Base-by-base conservation (phyloP, 2,797 vertebrate genomes). In the Rhinophrynus dorsalis region DNA sequence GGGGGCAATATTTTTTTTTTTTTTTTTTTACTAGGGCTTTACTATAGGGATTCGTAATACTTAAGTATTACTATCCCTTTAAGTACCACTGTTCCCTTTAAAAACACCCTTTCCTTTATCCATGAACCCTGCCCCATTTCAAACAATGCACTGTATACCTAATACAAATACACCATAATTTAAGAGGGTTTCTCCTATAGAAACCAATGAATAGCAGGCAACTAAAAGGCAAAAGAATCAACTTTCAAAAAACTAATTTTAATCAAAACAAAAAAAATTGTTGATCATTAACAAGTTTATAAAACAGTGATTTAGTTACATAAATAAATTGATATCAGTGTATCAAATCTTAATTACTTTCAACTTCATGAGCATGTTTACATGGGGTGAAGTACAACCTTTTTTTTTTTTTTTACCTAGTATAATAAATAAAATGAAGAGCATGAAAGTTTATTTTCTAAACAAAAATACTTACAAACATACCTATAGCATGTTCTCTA, bases 251-350 rank as follows among this genome's bases (percentile, higher is more conserved):
- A 96, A 96, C 89, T 88, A 94, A 93, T 96, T 97, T 98, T 95
- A 95, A 96, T 98, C 88, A 92, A 95, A 96, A 94, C 90, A 94
- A 95, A 91, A 88, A 59, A 92, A 92, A 92, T 90, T 88, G 94
- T 97, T 93, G 92, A 96, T 96, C 91, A 95, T 91, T 94, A 96
- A 96, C 95, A 97, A 96, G 93, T 96, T 96, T 98, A 98, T 95
- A 98, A 98, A 98, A 98, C 96, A 96, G 95, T 95, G 94, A 98
- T 96, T 96, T 96, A 96, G 93, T 97, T 96, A 96, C 96, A 98
- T 98, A 98, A 97, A 98, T 98, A 98, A 98, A 96, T 96, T 85
- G 91, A 94, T 99, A 99, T 97, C 91, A 94, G 89, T 94, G 94
- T 98, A 98, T 97, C 94, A 98, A 98, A 98, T 96, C 90, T 95